A percentile compares a stretch with the other conserved stretches of the same genome.
These are phyloP conservation scores for Styela clava DNA, from an alignment of 23 tunicate species.

Conservation along the genomic window DNA sequence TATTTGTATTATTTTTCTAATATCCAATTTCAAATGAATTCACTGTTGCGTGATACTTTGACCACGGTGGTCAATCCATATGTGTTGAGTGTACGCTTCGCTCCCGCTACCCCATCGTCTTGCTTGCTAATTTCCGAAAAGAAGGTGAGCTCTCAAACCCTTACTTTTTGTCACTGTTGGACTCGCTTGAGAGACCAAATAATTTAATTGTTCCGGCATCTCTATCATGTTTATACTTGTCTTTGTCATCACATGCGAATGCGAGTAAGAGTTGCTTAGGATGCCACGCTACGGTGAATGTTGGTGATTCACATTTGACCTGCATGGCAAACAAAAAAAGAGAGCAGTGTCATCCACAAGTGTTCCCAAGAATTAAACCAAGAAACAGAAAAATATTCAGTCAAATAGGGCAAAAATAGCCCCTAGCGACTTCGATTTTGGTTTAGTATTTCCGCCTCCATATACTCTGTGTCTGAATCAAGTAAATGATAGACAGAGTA, in stretches of 20 bases:
- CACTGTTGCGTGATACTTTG: not conserved
- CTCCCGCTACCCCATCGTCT: too few species aligned
- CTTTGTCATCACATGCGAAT: constrained; percentile 97
- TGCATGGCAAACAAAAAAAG: not conserved
- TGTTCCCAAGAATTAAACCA: too few species aligned
- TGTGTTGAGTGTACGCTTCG: too few species aligned
- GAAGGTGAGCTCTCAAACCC: too few species aligned
- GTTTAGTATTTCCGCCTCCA: too few species aligned
- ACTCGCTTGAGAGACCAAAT: constrained; percentile 77
- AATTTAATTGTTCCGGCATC: constrained; percentile 88
- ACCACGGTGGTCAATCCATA: too few species aligned
- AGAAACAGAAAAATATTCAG: not conserved
- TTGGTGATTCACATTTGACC: constrained; percentile 91
- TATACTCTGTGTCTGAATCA: too few species aligned
- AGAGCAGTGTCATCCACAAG: too few species aligned
- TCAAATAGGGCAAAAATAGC: not conserved
- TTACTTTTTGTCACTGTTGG: constrained; percentile 31
- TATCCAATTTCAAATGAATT: not conserved
- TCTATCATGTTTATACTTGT: constrained; percentile 60
- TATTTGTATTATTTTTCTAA: not conserved
- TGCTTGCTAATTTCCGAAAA: too few species aligned
- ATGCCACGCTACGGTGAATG: constrained; percentile 98
- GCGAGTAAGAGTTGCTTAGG: constrained; percentile 79
- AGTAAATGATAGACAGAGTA: too few species aligned
- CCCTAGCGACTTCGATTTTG: not conserved